These are phyloP conservation scores for Coregonus sp. DNA, from an alignment of 2,797 vertebrate species.

Conservation along the genomic window DNA sequence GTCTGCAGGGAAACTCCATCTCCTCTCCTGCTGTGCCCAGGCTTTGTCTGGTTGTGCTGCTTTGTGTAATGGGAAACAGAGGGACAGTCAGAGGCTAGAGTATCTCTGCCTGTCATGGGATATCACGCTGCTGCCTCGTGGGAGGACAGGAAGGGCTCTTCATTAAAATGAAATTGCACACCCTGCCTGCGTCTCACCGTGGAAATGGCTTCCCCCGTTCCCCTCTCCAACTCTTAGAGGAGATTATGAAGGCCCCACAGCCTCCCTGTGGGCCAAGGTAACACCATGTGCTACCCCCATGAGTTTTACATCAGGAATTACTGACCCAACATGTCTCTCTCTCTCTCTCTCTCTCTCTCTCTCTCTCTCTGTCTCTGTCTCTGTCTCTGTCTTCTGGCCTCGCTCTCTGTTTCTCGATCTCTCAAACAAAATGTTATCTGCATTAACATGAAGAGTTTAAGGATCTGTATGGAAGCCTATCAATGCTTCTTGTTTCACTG, in stretches of 20 bases:
- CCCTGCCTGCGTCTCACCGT: neutral
- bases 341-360: neutral
- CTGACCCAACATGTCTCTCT: neutral
- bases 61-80: constrained; percentile 45
- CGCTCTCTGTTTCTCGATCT: too few relatives aligned
- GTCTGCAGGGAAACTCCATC: constrained; percentile 4
- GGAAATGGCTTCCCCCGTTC: constrained; percentile 31
- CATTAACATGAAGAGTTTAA: too few relatives aligned
- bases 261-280: constrained; percentile 16
- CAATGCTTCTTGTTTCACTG: too few relatives aligned
- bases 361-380: neutral
- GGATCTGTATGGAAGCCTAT: too few relatives aligned
- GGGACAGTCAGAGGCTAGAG: constrained; percentile 52
- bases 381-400: too few relatives aligned
- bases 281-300: constrained; percentile 19
- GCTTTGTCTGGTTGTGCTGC: constrained; percentile 19
- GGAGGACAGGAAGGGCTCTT: constrained; percentile 28
- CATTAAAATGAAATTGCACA: constrained; percentile 33
- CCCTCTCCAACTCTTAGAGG: constrained; percentile 29
- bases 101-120: constrained; percentile 48
- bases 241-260: constrained; percentile 41
- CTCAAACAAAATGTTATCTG: too few relatives aligned
- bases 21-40: neutral
- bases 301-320: constrained; percentile 14
- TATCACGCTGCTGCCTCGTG: constrained; percentile 39